Percentiles rank a stretch among this genome's conserved stretches.
Evolutionary conservation across 2,888 invertebrate species (phyloP).

Genomic region (Erynnis tages): DNA sequence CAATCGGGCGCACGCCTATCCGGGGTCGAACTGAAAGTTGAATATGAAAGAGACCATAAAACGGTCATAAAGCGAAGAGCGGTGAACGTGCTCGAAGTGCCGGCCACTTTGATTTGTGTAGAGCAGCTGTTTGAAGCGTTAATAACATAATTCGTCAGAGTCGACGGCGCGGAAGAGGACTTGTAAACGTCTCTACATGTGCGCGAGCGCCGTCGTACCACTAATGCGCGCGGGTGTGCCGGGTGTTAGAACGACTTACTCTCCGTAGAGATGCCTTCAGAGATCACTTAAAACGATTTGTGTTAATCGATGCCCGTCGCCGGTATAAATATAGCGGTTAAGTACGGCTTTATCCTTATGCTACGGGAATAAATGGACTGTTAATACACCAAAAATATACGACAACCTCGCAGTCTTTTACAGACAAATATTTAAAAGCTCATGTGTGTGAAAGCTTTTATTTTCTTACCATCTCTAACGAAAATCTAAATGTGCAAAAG

Average conservation of each 20-base stretch:
- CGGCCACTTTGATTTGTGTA: slow-evolving; percentile 77
- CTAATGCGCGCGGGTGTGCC: slow-evolving; percentile 58
- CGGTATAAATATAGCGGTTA: slow-evolving; percentile 18
- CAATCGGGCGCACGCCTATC: slow-evolving; percentile 53
- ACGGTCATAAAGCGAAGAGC: slow-evolving; percentile 68
- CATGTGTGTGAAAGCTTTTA: too few species aligned
- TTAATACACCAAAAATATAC: too few species aligned
- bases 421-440: too few species aligned
- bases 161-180: slow-evolving; percentile 68
- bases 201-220: slow-evolving; percentile 51
- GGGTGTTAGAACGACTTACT: slow-evolving; percentile 47
- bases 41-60: slow-evolving; percentile 76
- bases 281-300: slow-evolving; percentile 54
- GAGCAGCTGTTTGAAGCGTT: slow-evolving; percentile 76
- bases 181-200: slow-evolving; percentile 42
- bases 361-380: slow-evolving; percentile 10
- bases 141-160: slow-evolving; percentile 81
- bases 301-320: slow-evolving; percentile 49
- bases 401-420: too few species aligned
- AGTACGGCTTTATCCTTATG: slow-evolving; percentile 17
- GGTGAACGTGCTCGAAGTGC: slow-evolving; percentile 53
- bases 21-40: slow-evolving; percentile 59
- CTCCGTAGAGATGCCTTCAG: slow-evolving; percentile 47
- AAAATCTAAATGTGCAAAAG: too few species aligned
- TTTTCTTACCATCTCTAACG: too few species aligned